phyloP scores from a whole-genome alignment of 2,797 vertebrate genomes.

The Arrhamphus sclerolepis region DNA sequence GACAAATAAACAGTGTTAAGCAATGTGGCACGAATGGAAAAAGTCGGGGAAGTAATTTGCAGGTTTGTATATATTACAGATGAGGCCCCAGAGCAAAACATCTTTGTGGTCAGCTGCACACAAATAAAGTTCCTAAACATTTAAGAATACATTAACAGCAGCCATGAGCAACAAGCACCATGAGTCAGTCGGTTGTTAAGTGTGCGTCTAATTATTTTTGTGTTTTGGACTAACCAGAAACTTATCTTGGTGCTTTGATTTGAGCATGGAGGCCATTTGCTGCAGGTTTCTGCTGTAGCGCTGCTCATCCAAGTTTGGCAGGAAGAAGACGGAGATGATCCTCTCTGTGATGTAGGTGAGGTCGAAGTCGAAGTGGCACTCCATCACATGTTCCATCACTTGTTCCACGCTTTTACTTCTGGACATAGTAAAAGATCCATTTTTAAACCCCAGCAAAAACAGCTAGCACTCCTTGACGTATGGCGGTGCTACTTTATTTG shows the following conservation, averaged over 20 bases:
- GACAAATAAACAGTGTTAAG: not conserved
- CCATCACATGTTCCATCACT: conserved; percentile 90
- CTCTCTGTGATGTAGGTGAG: conserved; percentile 94
- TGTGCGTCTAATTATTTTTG: not conserved
- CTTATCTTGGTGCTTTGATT: conserved; percentile 91
- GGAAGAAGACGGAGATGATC: conserved; percentile 92
- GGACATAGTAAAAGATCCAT: conserved; percentile 8
- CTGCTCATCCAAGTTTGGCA: conserved; percentile 85
- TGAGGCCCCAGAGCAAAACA: too few species aligned
- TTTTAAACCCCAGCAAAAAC: not conserved
- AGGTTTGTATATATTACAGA: not conserved
- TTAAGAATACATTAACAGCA: not conserved
- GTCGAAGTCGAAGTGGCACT: conserved; percentile 88
- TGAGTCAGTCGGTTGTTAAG: not conserved
- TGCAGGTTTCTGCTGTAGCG: conserved; percentile 86
- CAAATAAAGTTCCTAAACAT: too few species aligned
- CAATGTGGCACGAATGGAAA: not conserved
- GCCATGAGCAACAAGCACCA: not conserved
- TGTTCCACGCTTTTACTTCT: conserved; percentile 87
- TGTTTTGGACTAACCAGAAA: conserved; percentile 82
- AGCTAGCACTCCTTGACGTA: too few species aligned
- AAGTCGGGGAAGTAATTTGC: not conserved
- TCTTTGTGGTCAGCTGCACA: too few species aligned
- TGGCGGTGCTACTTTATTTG: not conserved
- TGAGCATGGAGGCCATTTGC: conserved; percentile 90